These are phyloP conservation scores for Oncorhynchus clarkii DNA, from an alignment of 2,113 vertebrate species.

Conservation along the genomic window DNA sequence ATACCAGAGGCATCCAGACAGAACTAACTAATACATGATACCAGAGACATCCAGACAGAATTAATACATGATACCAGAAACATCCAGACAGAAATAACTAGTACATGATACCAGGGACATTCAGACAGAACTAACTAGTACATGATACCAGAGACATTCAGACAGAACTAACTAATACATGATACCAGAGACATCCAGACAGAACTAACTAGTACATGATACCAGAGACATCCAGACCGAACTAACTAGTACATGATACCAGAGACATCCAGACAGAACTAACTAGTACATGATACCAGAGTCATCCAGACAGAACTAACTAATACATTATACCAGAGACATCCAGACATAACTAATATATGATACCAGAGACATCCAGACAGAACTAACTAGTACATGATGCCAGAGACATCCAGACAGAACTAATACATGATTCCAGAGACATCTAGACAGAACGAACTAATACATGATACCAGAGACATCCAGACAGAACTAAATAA, in stretches of 20 bases:
- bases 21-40: background rate
- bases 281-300: constrained; percentile 7
- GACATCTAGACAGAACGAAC: constrained; percentile 28
- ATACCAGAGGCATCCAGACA: background rate
- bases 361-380: too few species aligned
- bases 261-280: too few species aligned
- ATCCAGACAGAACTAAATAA: too few species aligned
- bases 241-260: background rate
- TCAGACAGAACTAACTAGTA: too few species aligned
- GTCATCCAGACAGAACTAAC: background rate
- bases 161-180: background rate
- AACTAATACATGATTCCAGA: constrained; percentile 13
- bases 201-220: background rate
- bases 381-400: too few species aligned
- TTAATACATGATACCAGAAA: background rate
- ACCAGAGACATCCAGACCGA: background rate
- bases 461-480: background rate
- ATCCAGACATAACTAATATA: too few species aligned
- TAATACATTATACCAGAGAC: too few species aligned
- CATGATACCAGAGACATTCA: too few species aligned
- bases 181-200: too few species aligned
- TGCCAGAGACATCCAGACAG: too few species aligned
- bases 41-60: too few species aligned
- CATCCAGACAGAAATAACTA: too few species aligned
- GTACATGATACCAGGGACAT: background rate